Conservation (phyloP, 1,140 invertebrate species). For the Magallana angulata region DNA sequence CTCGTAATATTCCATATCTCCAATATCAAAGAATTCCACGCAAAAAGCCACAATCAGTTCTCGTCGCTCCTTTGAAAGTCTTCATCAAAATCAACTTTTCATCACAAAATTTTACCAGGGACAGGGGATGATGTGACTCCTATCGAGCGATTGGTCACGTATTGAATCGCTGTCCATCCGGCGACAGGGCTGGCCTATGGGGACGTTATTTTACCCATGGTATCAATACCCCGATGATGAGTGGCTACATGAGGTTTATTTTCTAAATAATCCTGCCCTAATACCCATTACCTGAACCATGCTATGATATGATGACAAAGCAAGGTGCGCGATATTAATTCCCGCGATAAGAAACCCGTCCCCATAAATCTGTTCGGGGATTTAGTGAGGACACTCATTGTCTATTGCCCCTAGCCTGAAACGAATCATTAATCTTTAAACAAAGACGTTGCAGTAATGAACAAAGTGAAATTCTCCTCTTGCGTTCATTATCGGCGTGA, state of each 20-base stretch:
- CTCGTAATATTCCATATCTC: too few relatives aligned
- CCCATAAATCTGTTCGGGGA: constrained; percentile 9
- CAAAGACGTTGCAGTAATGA: constrained; percentile 6
- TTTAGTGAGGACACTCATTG: neutral
- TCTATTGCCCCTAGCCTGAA: neutral
- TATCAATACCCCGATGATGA: constrained; percentile 1
- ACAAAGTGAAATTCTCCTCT: constrained; percentile 27
- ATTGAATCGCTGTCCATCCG: too few relatives aligned
- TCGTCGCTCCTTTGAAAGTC: too few relatives aligned
- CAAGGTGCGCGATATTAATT: constrained; percentile 28
- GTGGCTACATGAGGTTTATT: constrained; percentile 23
- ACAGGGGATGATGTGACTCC: too few relatives aligned
- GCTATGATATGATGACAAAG: constrained; percentile 30
- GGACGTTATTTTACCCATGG: neutral
- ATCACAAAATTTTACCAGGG: too few relatives aligned
- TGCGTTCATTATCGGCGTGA: neutral
- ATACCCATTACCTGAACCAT: constrained; percentile 14
- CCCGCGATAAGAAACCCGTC: constrained; percentile 17
- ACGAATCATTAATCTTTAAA: constrained; percentile 29
- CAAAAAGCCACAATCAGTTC: too few relatives aligned
- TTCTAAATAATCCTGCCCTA: constrained; percentile 20
- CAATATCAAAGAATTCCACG: too few relatives aligned
- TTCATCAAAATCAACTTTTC: too few relatives aligned
- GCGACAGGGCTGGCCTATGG: too few relatives aligned
- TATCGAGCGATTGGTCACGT: too few relatives aligned